Conservation (phyloP, 1,140 invertebrate species). For the Zaprionus taronus region DNA sequence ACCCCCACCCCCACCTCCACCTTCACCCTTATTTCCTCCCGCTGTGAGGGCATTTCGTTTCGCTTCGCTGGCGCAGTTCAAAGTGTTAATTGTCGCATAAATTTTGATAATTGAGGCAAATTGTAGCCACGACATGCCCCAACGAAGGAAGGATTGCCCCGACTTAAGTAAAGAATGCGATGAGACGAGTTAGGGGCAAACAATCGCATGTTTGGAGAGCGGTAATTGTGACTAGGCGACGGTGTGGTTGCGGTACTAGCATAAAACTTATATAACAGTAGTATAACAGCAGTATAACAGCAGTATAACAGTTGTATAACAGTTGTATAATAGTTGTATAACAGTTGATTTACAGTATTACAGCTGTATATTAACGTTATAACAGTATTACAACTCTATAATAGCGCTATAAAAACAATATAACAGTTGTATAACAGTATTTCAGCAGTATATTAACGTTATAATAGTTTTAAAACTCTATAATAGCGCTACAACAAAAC, state of each 20-base stretch:
- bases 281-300: not conserved
- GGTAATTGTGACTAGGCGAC: not conserved
- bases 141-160: conserved; percentile 23
- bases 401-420: not conserved
- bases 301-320: not conserved
- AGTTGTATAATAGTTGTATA: not conserved
- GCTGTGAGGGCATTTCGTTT: conserved; percentile 15
- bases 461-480: too few species aligned
- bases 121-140: conserved; percentile 12
- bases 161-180: not conserved
- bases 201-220: not conserved
- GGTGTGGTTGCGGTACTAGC: not conserved
- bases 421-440: not conserved
- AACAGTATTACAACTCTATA: not conserved
- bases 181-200: not conserved
- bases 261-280: not conserved
- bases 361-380: not conserved
- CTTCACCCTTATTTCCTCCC: not conserved
- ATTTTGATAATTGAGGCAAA: conserved; percentile 69
- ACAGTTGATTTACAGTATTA: not conserved
- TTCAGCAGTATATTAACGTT: too few species aligned
- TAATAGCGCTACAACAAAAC: too few species aligned
- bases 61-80: conserved; percentile 60
- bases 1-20: not conserved
- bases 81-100: conserved; percentile 77